Conservation (phyloP, 2,888 invertebrate species). For the Aphidoletes aphidimyza region DNA sequence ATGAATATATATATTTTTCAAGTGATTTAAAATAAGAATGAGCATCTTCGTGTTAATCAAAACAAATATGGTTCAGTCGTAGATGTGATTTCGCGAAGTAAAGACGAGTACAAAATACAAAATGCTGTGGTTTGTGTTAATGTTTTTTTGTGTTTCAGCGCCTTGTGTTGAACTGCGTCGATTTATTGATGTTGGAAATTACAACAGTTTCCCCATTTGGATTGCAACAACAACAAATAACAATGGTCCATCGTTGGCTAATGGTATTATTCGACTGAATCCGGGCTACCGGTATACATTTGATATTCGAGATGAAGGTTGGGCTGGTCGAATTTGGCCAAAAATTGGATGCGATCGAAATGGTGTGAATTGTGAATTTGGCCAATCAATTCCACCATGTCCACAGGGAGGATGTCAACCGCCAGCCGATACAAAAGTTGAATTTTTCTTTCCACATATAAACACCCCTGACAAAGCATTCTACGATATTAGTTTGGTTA, state of each 20-base stretch:
- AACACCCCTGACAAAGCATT: not conserved
- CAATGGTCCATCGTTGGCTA: not conserved
- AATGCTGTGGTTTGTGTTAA: not conserved
- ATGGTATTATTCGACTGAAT: not conserved
- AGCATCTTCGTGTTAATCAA: too few relatives aligned
- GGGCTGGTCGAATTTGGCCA: constrained; percentile 49
- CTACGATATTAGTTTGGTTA: constrained; percentile 53
- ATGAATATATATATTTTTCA: too few relatives aligned
- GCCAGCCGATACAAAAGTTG: constrained; percentile 53
- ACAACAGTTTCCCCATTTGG: not conserved
- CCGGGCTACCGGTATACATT: not conserved
- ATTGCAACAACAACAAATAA: not conserved
- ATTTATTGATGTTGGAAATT: not conserved
- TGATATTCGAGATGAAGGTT: not conserved
- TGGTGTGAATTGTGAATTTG: constrained; percentile 50
- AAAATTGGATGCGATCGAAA: constrained; percentile 24
- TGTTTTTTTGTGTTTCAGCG: not conserved
- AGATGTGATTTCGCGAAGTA: not conserved
- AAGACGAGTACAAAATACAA: not conserved
- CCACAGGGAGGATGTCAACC: constrained; percentile 2
- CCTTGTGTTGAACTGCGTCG: not conserved
- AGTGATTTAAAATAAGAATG: too few relatives aligned
- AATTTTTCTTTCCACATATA: constrained; percentile 17
- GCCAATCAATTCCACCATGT: constrained; percentile 53
- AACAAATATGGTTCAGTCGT: not conserved